Evolutionary conservation across 2,797 vertebrate genomes (phyloP), one percentile per base, ranked within the genome.

Genomic region (Erithacus rubecula): DNA sequence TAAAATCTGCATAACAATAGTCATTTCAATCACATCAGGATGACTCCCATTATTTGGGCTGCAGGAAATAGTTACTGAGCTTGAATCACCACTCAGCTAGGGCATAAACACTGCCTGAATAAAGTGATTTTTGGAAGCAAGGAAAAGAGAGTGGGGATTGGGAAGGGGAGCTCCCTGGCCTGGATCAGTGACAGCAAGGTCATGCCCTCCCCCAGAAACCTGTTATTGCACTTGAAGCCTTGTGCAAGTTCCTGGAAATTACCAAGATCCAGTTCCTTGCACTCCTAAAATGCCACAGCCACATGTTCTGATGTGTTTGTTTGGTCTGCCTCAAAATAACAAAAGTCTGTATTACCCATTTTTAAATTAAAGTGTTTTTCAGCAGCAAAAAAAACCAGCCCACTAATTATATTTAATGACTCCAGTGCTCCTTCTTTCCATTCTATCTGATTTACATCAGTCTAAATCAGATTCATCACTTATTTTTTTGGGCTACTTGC

Each of bases 101-200:
- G 43, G 53, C 36, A 84, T 4, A 64, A 94, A 82, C 60, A 36
- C 20, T 27, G 59, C 70, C 67, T 58, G 83, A 79, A 93, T 51
- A 84, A 84, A 89, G 43, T 69, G 59, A 47, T 46, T 24, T 9
- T 63, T 46, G 58, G 78, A 55, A 87, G 29, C 11, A 13, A 82
- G 39, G 32, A 0, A 17, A 47, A 63, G 76, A 44, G 6, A 7
- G 20, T 6, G 7, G 11, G 10, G 32, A 53, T 22, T 1, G 12
- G 39, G 41, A 67, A 59, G 32, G 27, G 44, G 44, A 81, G 39
- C 63, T 58, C 37, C 6, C 19, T 65, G 58, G 20, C 18, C 64
- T 75, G 60, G 21, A 36, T 19, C 44, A 32, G 72, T 10, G 20
- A 9, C 44, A 76, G 67, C 26, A 30, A 3, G 52, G 49, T 13